A percentile compares a stretch with the other conserved stretches of the same genome.
Conservation (phyloP, 2,113 vertebrate genomes). For the Mola mola region DNA sequence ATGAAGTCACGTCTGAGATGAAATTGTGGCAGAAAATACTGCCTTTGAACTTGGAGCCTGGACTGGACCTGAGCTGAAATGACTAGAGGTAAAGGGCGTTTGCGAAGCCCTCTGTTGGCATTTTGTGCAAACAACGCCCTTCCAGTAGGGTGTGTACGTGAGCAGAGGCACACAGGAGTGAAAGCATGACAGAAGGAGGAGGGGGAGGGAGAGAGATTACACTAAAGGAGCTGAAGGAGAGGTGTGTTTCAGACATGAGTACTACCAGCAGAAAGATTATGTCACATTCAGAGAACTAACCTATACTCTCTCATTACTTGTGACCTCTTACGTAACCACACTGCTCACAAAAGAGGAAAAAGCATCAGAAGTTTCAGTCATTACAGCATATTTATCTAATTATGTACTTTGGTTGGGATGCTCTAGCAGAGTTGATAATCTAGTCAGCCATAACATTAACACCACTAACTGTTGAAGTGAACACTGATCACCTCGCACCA, state of each 20-base stretch:
- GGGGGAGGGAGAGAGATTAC: constrained; percentile 23
- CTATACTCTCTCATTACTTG: constrained; percentile 10
- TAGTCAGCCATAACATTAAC: no score
- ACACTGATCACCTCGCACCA: no score
- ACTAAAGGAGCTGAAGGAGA: constrained; percentile 1
- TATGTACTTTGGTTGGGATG: no score
- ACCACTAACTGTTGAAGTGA: no score
- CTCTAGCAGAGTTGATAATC: no score
- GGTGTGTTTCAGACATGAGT: constrained; percentile 18
- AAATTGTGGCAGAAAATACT: constrained; percentile 8
- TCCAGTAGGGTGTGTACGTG: constrained; percentile 76
- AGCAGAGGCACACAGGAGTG: constrained; percentile 70
- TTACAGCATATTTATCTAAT: no score
- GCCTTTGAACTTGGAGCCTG: constrained; percentile 52
- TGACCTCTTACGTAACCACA: constrained; percentile 12
- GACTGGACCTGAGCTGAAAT: constrained; percentile 31
- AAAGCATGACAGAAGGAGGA: constrained; percentile 5
- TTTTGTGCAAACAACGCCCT: constrained; percentile 62
- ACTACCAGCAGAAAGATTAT: constrained; percentile 27
- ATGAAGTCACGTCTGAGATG: background rate
- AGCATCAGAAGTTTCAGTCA: no score
- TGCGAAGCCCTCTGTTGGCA: constrained; percentile 31
- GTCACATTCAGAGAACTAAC: constrained; percentile 14
- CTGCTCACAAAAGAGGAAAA: no score
- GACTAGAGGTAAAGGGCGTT: constrained; percentile 38